These are phyloP conservation scores for Agrotis exclamationis DNA, from an alignment of 2,888 invertebrate species.

Conservation along the genomic window DNA sequence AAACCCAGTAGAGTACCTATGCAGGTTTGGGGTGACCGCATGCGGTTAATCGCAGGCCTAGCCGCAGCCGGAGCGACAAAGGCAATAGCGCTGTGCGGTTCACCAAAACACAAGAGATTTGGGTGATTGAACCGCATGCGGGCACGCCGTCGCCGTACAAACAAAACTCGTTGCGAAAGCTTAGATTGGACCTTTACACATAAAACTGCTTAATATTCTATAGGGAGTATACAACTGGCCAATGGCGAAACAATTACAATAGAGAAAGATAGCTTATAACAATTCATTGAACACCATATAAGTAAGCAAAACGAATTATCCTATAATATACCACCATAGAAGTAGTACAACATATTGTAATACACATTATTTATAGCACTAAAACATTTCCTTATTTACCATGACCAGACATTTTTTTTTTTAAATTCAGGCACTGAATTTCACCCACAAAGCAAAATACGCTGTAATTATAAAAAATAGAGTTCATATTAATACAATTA, in stretches of 20 bases:
- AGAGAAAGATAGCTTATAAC: constrained; percentile 39
- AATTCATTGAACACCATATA: constrained; percentile 54
- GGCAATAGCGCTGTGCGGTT: not conserved
- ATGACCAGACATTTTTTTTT: constrained; percentile 64
- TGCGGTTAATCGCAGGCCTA: not conserved
- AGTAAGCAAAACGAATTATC: constrained; percentile 51
- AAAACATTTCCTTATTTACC: constrained; percentile 65
- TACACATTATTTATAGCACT: constrained; percentile 62
- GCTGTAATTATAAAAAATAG: constrained; percentile 34
- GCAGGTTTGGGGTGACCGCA: not conserved
- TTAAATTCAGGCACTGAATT: constrained; percentile 54
- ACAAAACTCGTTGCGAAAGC: not conserved
- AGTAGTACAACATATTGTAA: constrained; percentile 49
- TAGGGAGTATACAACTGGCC: constrained; percentile 35
- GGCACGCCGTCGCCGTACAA: not conserved
- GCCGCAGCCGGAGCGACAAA: not conserved
- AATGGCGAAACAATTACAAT: constrained; percentile 24
- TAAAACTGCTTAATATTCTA: constrained; percentile 13
- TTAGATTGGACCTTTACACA: constrained; percentile 19
- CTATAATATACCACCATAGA: constrained; percentile 56
- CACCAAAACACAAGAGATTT: not conserved
- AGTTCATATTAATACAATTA: constrained; percentile 33
- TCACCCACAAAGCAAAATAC: constrained; percentile 36
- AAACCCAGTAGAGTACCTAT: not conserved
- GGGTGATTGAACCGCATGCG: constrained; percentile 7